Conservation (phyloP, 2,797 vertebrate genomes). For the Chromobotia macracanthus region DNA sequence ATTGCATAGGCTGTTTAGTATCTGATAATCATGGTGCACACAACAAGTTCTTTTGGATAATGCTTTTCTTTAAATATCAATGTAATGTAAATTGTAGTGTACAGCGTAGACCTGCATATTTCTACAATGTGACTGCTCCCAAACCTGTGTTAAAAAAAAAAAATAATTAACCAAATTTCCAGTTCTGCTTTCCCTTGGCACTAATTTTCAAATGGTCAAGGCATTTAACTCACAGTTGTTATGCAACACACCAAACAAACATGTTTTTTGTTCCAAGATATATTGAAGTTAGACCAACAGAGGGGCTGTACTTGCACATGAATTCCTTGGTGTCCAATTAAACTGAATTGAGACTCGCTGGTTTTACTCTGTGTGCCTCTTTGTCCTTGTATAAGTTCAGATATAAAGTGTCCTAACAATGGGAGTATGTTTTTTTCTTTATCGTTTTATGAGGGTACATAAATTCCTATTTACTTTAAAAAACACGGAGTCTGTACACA, state of each 20-base stretch:
- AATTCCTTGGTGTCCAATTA: conserved; percentile 78
- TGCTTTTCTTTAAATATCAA: neutral
- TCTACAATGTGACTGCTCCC: neutral
- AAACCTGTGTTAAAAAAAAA: neutral
- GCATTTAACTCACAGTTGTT: conserved; percentile 56
- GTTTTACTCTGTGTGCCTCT: neutral
- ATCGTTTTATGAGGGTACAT: neutral
- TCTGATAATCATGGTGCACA: no score
- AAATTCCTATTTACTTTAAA: neutral
- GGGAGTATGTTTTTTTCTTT: no score
- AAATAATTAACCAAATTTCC: conserved; percentile 19
- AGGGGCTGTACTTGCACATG: conserved; percentile 50
- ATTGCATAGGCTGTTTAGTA: no score
- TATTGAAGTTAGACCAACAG: conserved; percentile 53
- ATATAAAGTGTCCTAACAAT: no score
- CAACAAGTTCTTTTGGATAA: no score
- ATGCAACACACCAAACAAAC: conserved; percentile 72
- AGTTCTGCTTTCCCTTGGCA: conserved; percentile 9
- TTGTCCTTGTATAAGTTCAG: neutral
- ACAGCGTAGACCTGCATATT: neutral
- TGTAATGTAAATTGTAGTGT: neutral
- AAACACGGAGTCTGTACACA: neutral
- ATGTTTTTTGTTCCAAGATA: conserved; percentile 65
- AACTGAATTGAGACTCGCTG: neutral
- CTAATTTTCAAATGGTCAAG: conserved; percentile 44